Percentiles rank a stretch among this genome's conserved stretches.
These are phyloP conservation scores for Patiria pectinifera DNA, from an alignment of 53 echinoderm and acorn worm genomes.

Conservation along the genomic window DNA sequence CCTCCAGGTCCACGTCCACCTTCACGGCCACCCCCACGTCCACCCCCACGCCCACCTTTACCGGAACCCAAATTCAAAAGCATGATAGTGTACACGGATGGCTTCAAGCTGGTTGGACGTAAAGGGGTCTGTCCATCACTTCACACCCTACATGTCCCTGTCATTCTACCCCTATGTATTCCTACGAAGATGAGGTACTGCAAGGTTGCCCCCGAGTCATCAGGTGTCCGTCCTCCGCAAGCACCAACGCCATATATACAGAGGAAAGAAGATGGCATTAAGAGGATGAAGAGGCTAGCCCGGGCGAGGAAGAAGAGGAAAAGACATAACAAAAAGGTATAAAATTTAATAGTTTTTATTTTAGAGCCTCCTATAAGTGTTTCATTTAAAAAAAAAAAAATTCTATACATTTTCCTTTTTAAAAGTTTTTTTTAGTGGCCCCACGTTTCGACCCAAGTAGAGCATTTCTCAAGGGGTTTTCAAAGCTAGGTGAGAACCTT, in stretches of 20 bases:
- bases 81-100: background rate
- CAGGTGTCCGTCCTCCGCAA: background rate
- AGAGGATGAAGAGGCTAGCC: too few relatives aligned
- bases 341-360: background rate
- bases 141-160: too few relatives aligned
- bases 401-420: too few relatives aligned
- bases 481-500: too few relatives aligned
- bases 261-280: background rate
- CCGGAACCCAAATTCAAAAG: background rate
- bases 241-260: background rate
- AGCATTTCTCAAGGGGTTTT: too few relatives aligned
- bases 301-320: background rate
- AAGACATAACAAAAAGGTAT: background rate
- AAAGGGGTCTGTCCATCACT: background rate
- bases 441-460: too few relatives aligned
- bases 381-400: background rate
- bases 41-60: background rate
- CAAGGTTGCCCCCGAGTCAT: background rate
- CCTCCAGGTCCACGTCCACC: background rate
- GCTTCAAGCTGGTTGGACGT: background rate
- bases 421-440: too few relatives aligned
- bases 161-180: too few relatives aligned
- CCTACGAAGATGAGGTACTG: too few relatives aligned
- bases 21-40: background rate
- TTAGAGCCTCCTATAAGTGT: background rate